Evolutionary conservation across 2,888 invertebrate species (phyloP), one percentile per base, ranked within the genome.

Genomic region (Antheraea assamensis): DNA sequence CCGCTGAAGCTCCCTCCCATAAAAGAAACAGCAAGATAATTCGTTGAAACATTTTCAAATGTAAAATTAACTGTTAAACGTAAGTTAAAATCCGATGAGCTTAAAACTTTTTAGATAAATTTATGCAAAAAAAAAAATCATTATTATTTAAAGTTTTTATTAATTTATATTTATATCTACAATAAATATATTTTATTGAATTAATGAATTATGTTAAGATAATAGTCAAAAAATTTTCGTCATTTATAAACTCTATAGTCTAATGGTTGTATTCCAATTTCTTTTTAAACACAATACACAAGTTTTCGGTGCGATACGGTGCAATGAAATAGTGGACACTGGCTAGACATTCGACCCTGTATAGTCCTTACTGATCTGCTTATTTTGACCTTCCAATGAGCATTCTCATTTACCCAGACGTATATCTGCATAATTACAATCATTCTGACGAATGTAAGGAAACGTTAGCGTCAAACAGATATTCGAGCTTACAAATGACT

Each of bases 11-110:
- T 42, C 66, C 61, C 21, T 55, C 71, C 68, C 74, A 74, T 7
- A 78, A 8, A 15, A 81, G n/a, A 21, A 79, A 68, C 21, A 81
- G 61, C 52, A 79, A 55, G 4, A 81, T 61, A 19, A 80, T n/a
- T 31, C 73, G 61, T 13, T 30, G 31, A 7, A 74, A 76, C 79
- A 80, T 79, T 49, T 74, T 75, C 10, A 27, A 27, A 27, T 27
- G 55, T 10, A n/a, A 21, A 21, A 55, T 55, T 21, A n/a, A 10
- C n/a, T 21, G n/a, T 21, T 19, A n/a, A 7, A n/a, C 10, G n/a
- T 55, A 8, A 55, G 8, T 21, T 5, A 52, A 52, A 52, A 52
- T 52, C 5, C 13, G 42, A 42, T 42, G 42, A 42, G 13, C 13
- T 42, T 7, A 42, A 42, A 42, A 42, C 1, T 10, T 42, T 42